phyloP scores from a whole-genome alignment of 2,888 invertebrate species.

The Cordilura impudica region DNA sequence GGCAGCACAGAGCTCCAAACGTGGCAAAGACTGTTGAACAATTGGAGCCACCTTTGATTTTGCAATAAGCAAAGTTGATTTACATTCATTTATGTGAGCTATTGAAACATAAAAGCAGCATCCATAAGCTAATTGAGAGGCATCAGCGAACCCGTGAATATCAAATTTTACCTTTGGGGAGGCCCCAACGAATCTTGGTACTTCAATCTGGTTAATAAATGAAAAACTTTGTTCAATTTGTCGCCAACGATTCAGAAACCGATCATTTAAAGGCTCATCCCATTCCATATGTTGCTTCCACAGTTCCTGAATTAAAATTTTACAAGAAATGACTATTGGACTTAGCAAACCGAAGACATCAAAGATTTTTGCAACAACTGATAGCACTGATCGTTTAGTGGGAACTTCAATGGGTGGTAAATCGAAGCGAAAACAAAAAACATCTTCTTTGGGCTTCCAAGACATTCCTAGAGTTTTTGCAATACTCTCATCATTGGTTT shows the following conservation, averaged over 20 bases:
- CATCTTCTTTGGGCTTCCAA: background rate
- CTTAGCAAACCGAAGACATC: constrained; percentile 2
- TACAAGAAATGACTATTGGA: background rate
- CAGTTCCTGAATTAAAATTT: background rate
- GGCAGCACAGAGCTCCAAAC: background rate
- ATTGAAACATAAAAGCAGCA: background rate
- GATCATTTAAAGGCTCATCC: background rate
- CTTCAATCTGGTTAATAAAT: background rate
- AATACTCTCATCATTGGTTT: background rate
- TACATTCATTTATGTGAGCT: background rate
- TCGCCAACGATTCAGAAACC: background rate
- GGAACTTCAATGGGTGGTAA: constrained; percentile 18
- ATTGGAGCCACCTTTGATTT: background rate
- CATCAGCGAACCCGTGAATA: background rate
- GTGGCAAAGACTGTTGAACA: background rate
- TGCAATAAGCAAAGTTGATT: background rate
- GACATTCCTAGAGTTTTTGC: constrained; percentile 1
- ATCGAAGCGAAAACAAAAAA: constrained; percentile 9
- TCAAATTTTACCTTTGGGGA: background rate
- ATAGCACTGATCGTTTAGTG: constrained; percentile 10
- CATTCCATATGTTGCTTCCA: background rate
- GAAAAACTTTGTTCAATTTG: background rate
- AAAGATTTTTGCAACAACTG: constrained; percentile 40
- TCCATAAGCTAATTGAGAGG: background rate
- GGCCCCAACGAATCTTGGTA: background rate